These are phyloP conservation scores for Coleophora flavipennella DNA, from an alignment of 2,888 invertebrate species.

Conservation along the genomic window DNA sequence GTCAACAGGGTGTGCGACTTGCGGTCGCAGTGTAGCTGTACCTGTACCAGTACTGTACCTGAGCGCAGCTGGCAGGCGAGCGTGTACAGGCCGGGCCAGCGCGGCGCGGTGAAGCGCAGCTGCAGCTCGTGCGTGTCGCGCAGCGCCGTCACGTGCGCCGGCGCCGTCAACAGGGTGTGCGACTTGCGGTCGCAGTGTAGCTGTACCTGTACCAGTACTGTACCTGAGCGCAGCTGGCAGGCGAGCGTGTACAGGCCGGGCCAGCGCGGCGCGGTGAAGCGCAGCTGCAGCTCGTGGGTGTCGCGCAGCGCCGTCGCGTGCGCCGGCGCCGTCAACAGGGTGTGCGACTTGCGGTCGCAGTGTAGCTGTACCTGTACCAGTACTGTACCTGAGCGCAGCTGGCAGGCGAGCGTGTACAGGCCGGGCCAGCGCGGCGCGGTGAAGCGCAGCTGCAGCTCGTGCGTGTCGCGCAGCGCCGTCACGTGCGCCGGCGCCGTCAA, in stretches of 20 bases:
- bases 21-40: too few relatives aligned
- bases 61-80: slow-evolving; percentile 94
- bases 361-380: too few relatives aligned
- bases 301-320: slow-evolving; percentile 94
- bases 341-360: slow-evolving; percentile 75
- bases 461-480: slow-evolving; percentile 90
- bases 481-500: slow-evolving; percentile 95
- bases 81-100: slow-evolving; percentile 92
- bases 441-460: slow-evolving; percentile 96
- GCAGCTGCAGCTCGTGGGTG: slow-evolving; percentile 92
- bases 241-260: slow-evolving; percentile 93
- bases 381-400: slow-evolving; percentile 82
- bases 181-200: slow-evolving; percentile 53
- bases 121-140: slow-evolving; percentile 92
- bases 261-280: slow-evolving; percentile 97
- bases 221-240: slow-evolving; percentile 89
- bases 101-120: slow-evolving; percentile 96
- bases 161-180: slow-evolving; percentile 91
- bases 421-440: slow-evolving; percentile 96
- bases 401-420: slow-evolving; percentile 92
- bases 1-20: slow-evolving; percentile 91
- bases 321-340: slow-evolving; percentile 92
- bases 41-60: slow-evolving; percentile 36
- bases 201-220: neutral
- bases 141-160: slow-evolving; percentile 94